Base-by-base conservation (phyloP, 1,140 invertebrate genomes). In the Drosophila ananassae region DNA sequence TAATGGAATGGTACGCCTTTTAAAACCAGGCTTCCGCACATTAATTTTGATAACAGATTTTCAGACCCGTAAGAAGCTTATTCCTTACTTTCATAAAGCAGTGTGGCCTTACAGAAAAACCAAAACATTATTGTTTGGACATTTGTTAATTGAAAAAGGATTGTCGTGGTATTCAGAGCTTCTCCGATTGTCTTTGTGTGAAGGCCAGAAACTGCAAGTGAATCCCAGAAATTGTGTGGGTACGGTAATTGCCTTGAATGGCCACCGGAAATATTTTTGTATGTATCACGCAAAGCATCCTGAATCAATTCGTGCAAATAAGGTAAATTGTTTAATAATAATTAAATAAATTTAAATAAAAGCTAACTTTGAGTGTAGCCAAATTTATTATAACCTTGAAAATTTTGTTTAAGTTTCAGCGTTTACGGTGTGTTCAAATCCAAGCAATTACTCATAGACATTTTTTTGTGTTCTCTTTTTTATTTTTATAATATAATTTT, bases 151-250 rank as follows among this genome's bases (percentile, higher is more conserved):
- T 59, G 98, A 99, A 91, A 95, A 98, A 69, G 97, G 98, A 84
- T 93, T 99, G 57, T 93, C 94, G 34, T 99, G 98, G 98, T 99
- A 99, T 92, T 95, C 96, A 46, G 95, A 97, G 79, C 92, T 99
- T 25, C 93, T 99, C 44, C 95, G 96, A 68, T 93, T 98, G 72
- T 97, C 97, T 55, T 93, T 98, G 48, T 94, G 96, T 21, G 95
- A 97, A 92, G 95, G 94, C 47, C 93, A 95, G 57, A 95, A 97
- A 77, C 93, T 99, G 55, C 95, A 96, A 73, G 98, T 99, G 37
- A 99, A 99, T 94, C 97, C 98, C 2, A 95, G 97, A 80, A 99
- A 99, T 93, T 99, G 98, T 92, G 96, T 99, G 32, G 99, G 99
- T 5, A 99, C 99, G 21, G 98, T 99, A 30, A 92, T 99, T 21